A percentile compares a stretch with the other conserved stretches of the same genome.
These are phyloP conservation scores for Hypercompe scribonia DNA, from an alignment of 2,888 invertebrate species.

Conservation along the genomic window DNA sequence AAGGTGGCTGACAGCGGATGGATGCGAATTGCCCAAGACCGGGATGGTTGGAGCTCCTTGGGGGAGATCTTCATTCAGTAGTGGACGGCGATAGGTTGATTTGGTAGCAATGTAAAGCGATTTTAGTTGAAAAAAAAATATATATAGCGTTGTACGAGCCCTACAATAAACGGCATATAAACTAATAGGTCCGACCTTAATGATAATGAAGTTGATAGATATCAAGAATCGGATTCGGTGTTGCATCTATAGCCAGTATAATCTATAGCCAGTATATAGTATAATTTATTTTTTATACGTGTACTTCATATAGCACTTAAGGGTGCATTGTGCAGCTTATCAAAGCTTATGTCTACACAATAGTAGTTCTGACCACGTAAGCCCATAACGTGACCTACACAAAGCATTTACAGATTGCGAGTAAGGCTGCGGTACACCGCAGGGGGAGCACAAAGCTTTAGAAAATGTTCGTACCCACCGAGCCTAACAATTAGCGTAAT, in stretches of 20 bases:
- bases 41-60: too few relatives aligned
- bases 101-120: neutral
- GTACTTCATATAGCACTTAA: slow-evolving; percentile 25
- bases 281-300: slow-evolving; percentile 7
- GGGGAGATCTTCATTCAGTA: too few relatives aligned
- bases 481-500: slow-evolving; percentile 70
- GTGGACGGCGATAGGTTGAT: too few relatives aligned
- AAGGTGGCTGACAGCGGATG: too few relatives aligned
- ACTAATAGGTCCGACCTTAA: slow-evolving; percentile 51
- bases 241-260: slow-evolving; percentile 26
- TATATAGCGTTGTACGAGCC: slow-evolving; percentile 27
- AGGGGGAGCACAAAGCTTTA: slow-evolving; percentile 64
- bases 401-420: slow-evolving; percentile 73
- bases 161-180: slow-evolving; percentile 48
- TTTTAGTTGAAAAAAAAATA: slow-evolving; percentile 15
- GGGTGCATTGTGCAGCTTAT: slow-evolving; percentile 48
- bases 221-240: slow-evolving; percentile 18
- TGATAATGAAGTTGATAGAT: slow-evolving; percentile 48
- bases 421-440: slow-evolving; percentile 65
- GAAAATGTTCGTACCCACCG: slow-evolving; percentile 58
- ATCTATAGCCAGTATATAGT: slow-evolving; percentile 29
- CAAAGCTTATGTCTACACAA: slow-evolving; percentile 50
- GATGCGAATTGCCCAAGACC: too few relatives aligned
- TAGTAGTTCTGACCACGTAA: slow-evolving; percentile 54
- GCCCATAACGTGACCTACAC: slow-evolving; percentile 66